Evolutionary conservation across 2,113 vertebrate genomes (phyloP), one percentile per base, ranked within the genome.

Genomic region (Thunnus maccoyii): DNA sequence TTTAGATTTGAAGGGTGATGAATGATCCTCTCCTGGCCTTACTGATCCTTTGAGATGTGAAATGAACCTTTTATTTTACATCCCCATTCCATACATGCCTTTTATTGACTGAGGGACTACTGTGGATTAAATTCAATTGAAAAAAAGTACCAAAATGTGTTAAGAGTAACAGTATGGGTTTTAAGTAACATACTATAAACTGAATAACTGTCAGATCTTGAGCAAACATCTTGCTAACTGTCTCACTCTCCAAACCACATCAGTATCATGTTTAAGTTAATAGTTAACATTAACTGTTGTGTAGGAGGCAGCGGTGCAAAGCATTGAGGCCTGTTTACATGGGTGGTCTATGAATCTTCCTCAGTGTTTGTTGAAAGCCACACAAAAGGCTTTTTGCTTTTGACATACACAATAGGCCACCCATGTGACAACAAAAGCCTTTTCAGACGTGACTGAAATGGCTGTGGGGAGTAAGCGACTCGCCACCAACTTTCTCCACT

Each of bases 391-490:
- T 86, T 86, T 86, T 68, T 77, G 60, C 72, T 64, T 68, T 84
- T 75, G 75, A 80, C 66, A 65, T 55, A 20, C 64, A 88, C 84
- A 90, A 85, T 72, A 55, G 81, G 46, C 74, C 71, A 57, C 62
- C 62, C 85, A 91, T 79, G 85, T 86, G 80, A 87, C 70, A 89
- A 91, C 87, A 91, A 91, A 87, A 65, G 80, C 64, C 85, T 84
- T 88, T 86, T 89, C 83, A 86, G 77, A 80, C 9, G 17, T 22
- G 13, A 79, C 72, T 73, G 66, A 77, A 72, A 64, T 3, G 50
- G 17, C 63, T 57, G 46, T 47, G 44, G 22, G 14, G 64, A 80
- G 62, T 16, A 16, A 16, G 30, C 76, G 48, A 65, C 58, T 30
- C 63, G 41, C 55, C 61, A 72, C 12, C 61, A 46, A 72, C 72